Percentiles rank a stretch among this genome's conserved stretches.
These are phyloP conservation scores for Rotaria socialis DNA, from an alignment of 2,888 invertebrate genomes.

Conservation along the genomic window DNA sequence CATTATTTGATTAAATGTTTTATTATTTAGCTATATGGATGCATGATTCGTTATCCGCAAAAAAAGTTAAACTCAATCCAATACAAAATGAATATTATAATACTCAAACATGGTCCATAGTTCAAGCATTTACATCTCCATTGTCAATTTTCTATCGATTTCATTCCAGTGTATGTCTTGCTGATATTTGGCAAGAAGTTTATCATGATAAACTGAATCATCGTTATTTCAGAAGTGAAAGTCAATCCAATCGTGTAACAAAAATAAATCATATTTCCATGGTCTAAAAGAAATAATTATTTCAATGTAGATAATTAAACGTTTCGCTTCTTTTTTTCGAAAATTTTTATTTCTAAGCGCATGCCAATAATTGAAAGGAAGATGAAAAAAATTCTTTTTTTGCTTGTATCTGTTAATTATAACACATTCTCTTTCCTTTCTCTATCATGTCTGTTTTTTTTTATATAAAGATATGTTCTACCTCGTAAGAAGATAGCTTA, in stretches of 20 bases:
- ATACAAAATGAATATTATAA: slow-evolving; percentile 41
- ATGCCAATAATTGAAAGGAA: too few species aligned
- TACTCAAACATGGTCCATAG: slow-evolving; percentile 37
- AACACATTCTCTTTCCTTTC: too few species aligned
- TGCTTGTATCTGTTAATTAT: too few species aligned
- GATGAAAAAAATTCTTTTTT: too few species aligned
- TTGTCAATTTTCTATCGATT: slow-evolving; percentile 46
- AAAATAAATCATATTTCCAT: neutral
- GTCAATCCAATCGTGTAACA: neutral
- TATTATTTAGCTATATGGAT: slow-evolving; percentile 42
- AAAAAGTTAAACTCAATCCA: slow-evolving; percentile 39
- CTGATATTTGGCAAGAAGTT: slow-evolving; percentile 44
- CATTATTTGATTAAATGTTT: neutral
- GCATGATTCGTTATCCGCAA: slow-evolving; percentile 44
- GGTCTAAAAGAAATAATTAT: neutral
- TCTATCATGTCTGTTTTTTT: too few species aligned
- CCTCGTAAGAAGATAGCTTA: too few species aligned
- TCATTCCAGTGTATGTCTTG: slow-evolving; percentile 46
- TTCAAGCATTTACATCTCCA: slow-evolving; percentile 46
- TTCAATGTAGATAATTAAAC: too few species aligned
- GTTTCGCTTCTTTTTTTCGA: too few species aligned
- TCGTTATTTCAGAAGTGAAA: too few species aligned
- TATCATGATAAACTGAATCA: slow-evolving; percentile 18
- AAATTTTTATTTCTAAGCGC: too few species aligned
- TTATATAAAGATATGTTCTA: too few species aligned